phyloP scores from a whole-genome alignment of 2,888 invertebrate genomes.

The Diarsia mendica region DNA sequence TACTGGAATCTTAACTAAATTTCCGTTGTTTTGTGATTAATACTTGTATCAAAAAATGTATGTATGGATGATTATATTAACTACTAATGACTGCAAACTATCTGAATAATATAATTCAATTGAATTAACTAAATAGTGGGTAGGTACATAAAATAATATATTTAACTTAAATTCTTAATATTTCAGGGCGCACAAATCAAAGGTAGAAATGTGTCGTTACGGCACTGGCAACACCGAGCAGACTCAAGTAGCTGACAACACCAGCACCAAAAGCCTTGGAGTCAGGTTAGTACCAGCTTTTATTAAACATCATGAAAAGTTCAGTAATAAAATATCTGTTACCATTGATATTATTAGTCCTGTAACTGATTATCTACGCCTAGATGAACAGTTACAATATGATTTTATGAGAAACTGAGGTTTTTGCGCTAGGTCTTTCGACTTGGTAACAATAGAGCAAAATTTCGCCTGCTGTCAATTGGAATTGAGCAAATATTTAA shows the following conservation, averaged over 20 bases:
- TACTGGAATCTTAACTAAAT: too few relatives aligned
- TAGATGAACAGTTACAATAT: neutral
- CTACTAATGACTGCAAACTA: too few relatives aligned
- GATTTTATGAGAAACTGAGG: neutral
- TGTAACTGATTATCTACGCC: neutral
- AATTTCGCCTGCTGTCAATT: neutral
- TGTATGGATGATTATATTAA: too few relatives aligned
- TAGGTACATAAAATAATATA: neutral
- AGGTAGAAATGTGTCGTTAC: constrained; percentile 84
- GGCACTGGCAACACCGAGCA: constrained; percentile 85
- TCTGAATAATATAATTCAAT: too few relatives aligned
- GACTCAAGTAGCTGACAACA: constrained; percentile 82
- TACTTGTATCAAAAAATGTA: too few relatives aligned
- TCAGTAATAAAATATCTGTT: too few relatives aligned
- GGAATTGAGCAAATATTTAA: neutral
- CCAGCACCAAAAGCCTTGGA: constrained; percentile 82
- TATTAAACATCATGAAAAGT: too few relatives aligned
- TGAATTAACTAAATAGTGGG: neutral
- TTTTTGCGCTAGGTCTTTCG: neutral
- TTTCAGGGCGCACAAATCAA: constrained; percentile 83
- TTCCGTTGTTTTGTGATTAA: too few relatives aligned
- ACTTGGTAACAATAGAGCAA: neutral
- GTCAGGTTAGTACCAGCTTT: constrained; percentile 76
- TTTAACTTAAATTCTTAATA: neutral
- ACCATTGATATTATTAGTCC: too few relatives aligned